phyloP scores from a whole-genome alignment of 2,113 vertebrate genomes.

The Heterocephalus glaber region DNA sequence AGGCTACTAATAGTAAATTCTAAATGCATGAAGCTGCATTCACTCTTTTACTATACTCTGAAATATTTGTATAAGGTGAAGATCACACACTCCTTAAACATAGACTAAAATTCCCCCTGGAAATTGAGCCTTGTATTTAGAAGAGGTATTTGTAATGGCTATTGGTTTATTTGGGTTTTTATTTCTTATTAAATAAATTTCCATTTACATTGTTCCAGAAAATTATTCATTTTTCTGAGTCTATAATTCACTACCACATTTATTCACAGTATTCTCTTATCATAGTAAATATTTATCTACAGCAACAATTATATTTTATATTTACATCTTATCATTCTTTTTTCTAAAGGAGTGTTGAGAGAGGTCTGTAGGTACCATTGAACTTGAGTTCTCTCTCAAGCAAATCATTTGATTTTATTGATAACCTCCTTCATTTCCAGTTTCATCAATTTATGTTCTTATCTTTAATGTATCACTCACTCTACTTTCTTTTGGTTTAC shows the following conservation, averaged over 20 bases:
- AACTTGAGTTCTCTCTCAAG: background rate
- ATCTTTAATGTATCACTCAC: background rate
- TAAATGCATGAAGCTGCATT: background rate
- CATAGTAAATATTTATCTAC: background rate
- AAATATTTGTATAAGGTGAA: slow-evolving; percentile 24
- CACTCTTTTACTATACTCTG: background rate
- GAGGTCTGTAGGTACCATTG: background rate
- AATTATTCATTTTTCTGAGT: background rate
- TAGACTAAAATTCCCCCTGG: background rate
- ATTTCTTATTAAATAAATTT: background rate
- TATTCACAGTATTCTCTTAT: background rate
- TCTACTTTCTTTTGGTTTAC: background rate
- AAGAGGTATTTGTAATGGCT: background rate
- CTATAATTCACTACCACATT: background rate
- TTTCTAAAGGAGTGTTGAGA: background rate
- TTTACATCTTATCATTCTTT: background rate
- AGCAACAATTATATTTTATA: background rate
- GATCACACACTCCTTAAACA: background rate
- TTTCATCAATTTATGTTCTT: background rate
- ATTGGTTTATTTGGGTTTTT: background rate
- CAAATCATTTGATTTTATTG: background rate
- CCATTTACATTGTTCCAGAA: background rate
- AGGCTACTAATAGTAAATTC: background rate
- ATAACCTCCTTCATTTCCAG: background rate
- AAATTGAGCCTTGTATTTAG: background rate